Percentiles rank a stretch among this genome's conserved stretches.
Conservation (phyloP, 2,113 vertebrate genomes). For the human (Homo sapiens) region GRCh38 chr6:28064001-28064500, state of each 20-base stretch:
- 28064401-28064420: neutral
- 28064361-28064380: neutral
- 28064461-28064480: neutral
- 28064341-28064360: neutral
- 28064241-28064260: neutral
- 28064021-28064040: too few relatives aligned
- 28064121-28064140: neutral
- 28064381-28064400: neutral
- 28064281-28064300: neutral
- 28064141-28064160: neutral
- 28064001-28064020: too few relatives aligned
- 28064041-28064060: neutral
- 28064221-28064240: neutral
- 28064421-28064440: neutral
- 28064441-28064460: neutral
- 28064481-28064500: neutral
- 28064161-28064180: neutral
- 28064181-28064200: neutral
- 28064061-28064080: neutral
- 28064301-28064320: neutral
- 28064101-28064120: neutral
- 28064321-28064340: neutral
- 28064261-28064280: neutral
- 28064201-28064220: neutral
- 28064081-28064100: neutral